Base-by-base conservation (phyloP, 2,113 vertebrate genomes). In the Indri indri region DNA sequence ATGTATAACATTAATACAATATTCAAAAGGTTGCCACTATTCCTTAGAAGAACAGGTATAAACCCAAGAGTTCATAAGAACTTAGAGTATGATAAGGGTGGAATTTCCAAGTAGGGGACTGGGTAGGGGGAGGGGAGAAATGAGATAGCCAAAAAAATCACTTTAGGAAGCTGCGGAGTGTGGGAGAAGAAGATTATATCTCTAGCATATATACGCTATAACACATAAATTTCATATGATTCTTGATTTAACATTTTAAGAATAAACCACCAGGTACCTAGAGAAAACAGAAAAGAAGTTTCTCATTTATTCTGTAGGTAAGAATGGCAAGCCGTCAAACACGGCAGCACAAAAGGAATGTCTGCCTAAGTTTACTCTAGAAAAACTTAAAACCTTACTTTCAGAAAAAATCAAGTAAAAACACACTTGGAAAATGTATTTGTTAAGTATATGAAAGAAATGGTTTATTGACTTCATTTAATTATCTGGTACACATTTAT, bases 391-490 rank as follows among this genome's bases (percentile, higher is more conserved):
- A 91, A 54, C 25, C 73, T 95, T 86, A 76, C 34, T 92, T 96
- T 93, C 74, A 89, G 47, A 2, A 54, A 52, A 77, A 88, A 54
- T 34, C 45, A 94, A 88, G 66, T 63, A 52, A 91, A 96, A 95
- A 85, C 30, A 77, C 32, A 86, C 34, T 91, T 91, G 80, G 96
- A 80, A 95, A 95, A 97, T 83, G 47, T n/a, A 95, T 96, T 91
- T 91, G 95, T 87, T 97, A 95, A 97, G 65, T 90, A 70, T 89
- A 70, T 80, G 91, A 94, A 93, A 96, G 93, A 91, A 97, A 93
- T 66, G 34, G 47, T 91, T 97, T 96, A 95, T 85, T 95, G 97
- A 73, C 90, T 96, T 97, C 94, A 95, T 97, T 97, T 97, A 97
- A 97, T 96, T 97, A 96, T 97, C 92, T 94, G 70, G 91, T 88